Base-by-base conservation (phyloP, 2,113 vertebrate species). In the Chauna torquata region DNA sequence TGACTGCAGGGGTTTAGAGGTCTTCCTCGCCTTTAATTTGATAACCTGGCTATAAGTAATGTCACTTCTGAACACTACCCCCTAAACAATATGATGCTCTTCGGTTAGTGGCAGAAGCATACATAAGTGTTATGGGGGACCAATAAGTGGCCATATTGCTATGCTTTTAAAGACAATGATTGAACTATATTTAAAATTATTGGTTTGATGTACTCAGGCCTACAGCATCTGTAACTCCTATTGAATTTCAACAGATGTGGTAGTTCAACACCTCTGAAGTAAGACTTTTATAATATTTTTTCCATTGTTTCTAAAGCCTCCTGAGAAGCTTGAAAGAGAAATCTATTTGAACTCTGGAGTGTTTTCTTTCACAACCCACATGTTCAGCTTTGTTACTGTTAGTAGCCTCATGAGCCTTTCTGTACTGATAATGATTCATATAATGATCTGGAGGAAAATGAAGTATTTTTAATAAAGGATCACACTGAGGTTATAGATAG, bases 271-370 rank as follows among this genome's bases (percentile, higher is more conserved):
- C 32, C 45, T 93, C 82, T 86, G 52, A 95, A 93, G 24, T 12
- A 81, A 75, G n/a, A 86, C 55, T 88, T 90, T 15, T 19, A 34
- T 55, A 74, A 27, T 52, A 32, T 61, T 85, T 81, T 76, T 78
- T 42, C 25, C 45, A 69, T 78, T 81, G 68, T 90, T 88, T 86
- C 59, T 81, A 82, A 30, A 52, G 55, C 25, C 90, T 83, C 76
- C 52, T 75, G 88, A 92, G 86, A 93, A 88, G 28, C 47, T 68
- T 94, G 79, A 90, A 96, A 83, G 64, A 77, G 50, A 90, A 96
- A 78, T 75, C 38, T 92, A 25, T 44, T 49, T 69, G 75, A 81
- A 38, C 76, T 93, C 82, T 69, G 30, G 16, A 92, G 72, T 71
- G 52, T 79, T 96, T 86, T 93, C 82, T 90, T 94, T 93, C 79